phyloP scores from a whole-genome alignment of 2,797 vertebrate genomes.

The Lemur catta region DNA sequence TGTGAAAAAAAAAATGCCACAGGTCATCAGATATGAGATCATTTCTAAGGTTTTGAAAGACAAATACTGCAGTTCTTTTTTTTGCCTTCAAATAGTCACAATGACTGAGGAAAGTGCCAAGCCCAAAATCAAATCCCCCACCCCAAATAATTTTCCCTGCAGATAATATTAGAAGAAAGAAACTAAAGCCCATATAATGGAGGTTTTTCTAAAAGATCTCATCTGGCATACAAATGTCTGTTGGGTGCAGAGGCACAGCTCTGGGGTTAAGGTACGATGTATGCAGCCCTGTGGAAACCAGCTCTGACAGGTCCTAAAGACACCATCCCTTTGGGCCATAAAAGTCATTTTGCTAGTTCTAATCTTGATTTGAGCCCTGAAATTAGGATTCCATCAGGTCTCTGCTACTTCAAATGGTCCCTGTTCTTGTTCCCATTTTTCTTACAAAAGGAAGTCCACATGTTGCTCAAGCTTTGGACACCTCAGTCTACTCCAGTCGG shows the following conservation, averaged over 20 bases:
- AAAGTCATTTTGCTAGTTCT: not conserved
- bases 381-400: not conserved
- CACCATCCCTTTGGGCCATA: not conserved
- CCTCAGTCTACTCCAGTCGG: not conserved
- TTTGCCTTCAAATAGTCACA: not conserved
- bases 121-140: not conserved
- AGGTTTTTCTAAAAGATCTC: slow-evolving; percentile 15
- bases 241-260: not conserved
- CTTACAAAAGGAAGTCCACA: not conserved
- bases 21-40: not conserved
- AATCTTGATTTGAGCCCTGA: not conserved
- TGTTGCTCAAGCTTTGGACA: not conserved
- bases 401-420: not conserved
- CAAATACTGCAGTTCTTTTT: not conserved
- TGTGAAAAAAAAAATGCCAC: slow-evolving; percentile 12
- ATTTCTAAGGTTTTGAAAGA: not conserved
- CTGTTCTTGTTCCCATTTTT: not conserved
- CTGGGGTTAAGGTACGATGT: not conserved
- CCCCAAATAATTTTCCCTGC: not conserved
- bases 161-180: not conserved
- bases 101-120: not conserved
- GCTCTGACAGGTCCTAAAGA: not conserved
- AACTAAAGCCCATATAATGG: not conserved
- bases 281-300: not conserved
- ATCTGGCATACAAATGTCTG: not conserved